These are phyloP conservation scores for Campoplex capitator DNA, from an alignment of 2,888 invertebrate species.

Conservation along the genomic window DNA sequence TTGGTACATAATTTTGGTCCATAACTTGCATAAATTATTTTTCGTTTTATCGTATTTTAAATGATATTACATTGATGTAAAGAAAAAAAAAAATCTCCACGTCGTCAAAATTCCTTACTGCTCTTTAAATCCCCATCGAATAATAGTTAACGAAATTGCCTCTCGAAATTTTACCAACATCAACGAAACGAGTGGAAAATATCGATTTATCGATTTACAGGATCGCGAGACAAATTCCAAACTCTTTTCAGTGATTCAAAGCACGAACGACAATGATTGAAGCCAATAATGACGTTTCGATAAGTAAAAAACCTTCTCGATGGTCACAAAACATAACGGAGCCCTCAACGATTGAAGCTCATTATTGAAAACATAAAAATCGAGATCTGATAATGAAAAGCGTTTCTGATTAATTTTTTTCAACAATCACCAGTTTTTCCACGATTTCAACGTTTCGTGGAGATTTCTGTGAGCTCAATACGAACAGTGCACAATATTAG, in stretches of 20 bases:
- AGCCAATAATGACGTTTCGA: too few species aligned
- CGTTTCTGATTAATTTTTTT: background rate
- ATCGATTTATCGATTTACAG: background rate
- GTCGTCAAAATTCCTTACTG: background rate
- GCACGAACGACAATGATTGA: background rate
- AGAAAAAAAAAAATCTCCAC: background rate
- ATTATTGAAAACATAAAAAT: background rate
- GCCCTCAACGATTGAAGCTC: background rate
- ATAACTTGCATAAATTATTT: background rate
- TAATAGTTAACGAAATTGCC: too few species aligned
- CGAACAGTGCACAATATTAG: constrained; percentile 1
- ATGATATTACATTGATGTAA: background rate
- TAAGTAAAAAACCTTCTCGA: background rate
- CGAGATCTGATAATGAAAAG: too few species aligned
- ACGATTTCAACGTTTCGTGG: background rate
- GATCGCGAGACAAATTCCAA: background rate
- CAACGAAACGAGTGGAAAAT: background rate
- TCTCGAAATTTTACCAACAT: background rate
- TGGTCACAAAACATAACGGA: background rate
- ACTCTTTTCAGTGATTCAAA: background rate
- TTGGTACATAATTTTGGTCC: background rate
- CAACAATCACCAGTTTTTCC: background rate
- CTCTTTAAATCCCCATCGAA: background rate
- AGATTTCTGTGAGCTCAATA: background rate
- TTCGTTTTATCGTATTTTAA: background rate